These are phyloP conservation scores for Omphaloscelis lunosa DNA, from an alignment of 2,888 invertebrate genomes.

Conservation along the genomic window DNA sequence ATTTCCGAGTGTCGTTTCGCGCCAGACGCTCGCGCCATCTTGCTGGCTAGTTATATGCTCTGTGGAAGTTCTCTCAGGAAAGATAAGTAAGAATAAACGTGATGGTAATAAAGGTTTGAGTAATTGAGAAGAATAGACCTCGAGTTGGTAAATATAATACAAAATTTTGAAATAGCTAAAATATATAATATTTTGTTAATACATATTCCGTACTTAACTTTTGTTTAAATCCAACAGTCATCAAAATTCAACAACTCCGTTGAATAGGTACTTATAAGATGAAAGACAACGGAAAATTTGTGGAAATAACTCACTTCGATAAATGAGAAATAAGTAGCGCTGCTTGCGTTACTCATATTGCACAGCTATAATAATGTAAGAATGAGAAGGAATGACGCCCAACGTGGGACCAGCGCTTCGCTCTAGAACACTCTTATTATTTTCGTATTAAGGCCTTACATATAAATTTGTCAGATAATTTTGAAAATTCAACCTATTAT, in stretches of 20 bases:
- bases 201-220: neutral
- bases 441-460: conserved; percentile 60
- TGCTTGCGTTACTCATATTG: conserved; percentile 60
- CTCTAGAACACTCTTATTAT: conserved; percentile 61
- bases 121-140: conserved; percentile 29
- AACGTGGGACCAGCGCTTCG: conserved; percentile 50
- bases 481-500: conserved; percentile 33
- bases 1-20: conserved; percentile 68
- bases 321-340: conserved; percentile 67
- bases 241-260: conserved; percentile 5
- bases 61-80: conserved; percentile 22
- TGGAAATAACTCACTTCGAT: conserved; percentile 60
- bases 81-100: conserved; percentile 37
- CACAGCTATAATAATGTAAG: conserved; percentile 60
- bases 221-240: conserved; percentile 10
- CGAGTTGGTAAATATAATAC: neutral
- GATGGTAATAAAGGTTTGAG: conserved; percentile 35
- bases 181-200: neutral
- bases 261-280: conserved; percentile 33
- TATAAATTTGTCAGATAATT: conserved; percentile 41
- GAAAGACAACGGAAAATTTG: conserved; percentile 43
- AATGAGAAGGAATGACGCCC: conserved; percentile 68
- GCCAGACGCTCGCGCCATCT: conserved; percentile 47
- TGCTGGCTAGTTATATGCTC: conserved; percentile 29
- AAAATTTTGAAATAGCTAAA: neutral